Evolutionary conservation across 2,797 vertebrate genomes (phyloP).

Genomic region (Valencia hispanica): DNA sequence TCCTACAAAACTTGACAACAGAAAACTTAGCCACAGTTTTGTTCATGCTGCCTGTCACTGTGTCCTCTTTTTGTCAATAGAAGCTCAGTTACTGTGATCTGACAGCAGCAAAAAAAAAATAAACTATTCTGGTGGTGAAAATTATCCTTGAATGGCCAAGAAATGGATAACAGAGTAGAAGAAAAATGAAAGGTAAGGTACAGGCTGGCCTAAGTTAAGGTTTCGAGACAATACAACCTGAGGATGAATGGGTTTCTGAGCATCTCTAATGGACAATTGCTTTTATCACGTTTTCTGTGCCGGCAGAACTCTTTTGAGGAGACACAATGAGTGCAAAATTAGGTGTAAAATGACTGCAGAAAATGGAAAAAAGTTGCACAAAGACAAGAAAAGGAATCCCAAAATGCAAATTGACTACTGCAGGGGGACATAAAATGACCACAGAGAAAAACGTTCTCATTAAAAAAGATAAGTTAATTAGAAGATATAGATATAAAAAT

Average conservation of each 20-base stretch:
- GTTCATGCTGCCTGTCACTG: background rate
- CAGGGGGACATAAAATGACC: background rate
- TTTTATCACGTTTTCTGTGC: conserved; percentile 13
- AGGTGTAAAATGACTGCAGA: background rate
- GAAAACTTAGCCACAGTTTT: background rate
- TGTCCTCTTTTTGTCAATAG: background rate
- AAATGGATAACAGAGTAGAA: conserved; percentile 11
- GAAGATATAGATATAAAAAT: background rate
- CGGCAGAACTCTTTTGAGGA: conserved; percentile 1
- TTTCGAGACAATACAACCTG: conserved; percentile 12
- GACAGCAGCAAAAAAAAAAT: conserved; percentile 6
- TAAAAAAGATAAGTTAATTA: background rate
- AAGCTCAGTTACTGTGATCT: conserved; percentile 1
- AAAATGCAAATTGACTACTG: background rate
- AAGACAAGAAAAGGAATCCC: background rate
- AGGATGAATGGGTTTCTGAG: conserved; percentile 10
- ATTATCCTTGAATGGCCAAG: conserved; percentile 13
- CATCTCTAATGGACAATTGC: background rate
- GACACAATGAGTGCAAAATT: conserved; percentile 4
- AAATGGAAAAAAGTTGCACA: background rate
- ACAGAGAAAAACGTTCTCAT: background rate
- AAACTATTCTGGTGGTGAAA: conserved; percentile 3
- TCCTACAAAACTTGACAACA: conserved; percentile 2
- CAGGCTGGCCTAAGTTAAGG: background rate
- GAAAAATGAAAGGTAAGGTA: background rate